Evolutionary conservation across 2,797 vertebrate species (phyloP).

Genomic region (Lophotriccus pileatus): DNA sequence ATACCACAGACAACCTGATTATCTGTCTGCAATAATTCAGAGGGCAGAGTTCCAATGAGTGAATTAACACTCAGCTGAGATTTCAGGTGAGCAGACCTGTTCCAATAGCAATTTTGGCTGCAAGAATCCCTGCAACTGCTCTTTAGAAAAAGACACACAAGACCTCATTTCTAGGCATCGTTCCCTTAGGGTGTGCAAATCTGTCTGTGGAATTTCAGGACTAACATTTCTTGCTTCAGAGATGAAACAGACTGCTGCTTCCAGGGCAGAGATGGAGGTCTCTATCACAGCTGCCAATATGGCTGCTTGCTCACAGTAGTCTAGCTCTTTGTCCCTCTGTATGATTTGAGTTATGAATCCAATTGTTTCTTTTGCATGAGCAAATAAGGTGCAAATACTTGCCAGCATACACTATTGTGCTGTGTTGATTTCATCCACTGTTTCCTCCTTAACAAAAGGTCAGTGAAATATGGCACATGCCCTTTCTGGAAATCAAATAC

Average conservation of each 20-base stretch:
- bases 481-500: neutral
- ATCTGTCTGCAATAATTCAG: neutral
- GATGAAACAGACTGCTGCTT: neutral
- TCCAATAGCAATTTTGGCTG: neutral
- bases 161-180: neutral
- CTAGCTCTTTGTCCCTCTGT: neutral
- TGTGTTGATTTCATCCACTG: neutral
- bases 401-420: neutral
- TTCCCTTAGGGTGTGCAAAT: neutral
- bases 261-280: neutral
- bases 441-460: neutral
- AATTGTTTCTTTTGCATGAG: neutral
- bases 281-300: neutral
- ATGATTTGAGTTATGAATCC: neutral
- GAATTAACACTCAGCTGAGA: neutral
- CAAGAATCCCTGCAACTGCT: neutral
- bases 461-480: neutral
- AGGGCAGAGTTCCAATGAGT: neutral
- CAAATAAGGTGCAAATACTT: neutral
- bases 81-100: neutral
- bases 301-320: neutral
- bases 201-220: neutral
- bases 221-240: neutral
- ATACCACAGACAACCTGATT: neutral
- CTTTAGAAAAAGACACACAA: neutral